These are phyloP conservation scores for Suncus etruscus DNA, from an alignment of 2,113 vertebrate genomes.

Conservation along the genomic window DNA sequence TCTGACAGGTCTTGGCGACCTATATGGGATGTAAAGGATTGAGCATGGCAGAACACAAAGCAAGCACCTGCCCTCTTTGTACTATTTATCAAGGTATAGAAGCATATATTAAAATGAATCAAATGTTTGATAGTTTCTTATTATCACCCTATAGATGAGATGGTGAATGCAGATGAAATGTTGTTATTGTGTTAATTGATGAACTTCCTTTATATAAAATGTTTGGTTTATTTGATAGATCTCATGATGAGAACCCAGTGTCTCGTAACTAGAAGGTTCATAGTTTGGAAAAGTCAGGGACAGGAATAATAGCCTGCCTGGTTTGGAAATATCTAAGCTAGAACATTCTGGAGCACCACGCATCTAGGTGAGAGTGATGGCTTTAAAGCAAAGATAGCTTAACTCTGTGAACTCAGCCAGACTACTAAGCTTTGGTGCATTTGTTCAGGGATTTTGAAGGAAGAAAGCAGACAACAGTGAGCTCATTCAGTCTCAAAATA, in stretches of 20 bases:
- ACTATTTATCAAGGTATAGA: too few species aligned
- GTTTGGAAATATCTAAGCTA: neutral
- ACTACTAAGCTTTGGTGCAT: neutral
- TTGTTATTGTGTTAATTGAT: neutral
- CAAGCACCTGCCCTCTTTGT: too few species aligned
- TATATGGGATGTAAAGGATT: too few species aligned
- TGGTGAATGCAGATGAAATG: neutral
- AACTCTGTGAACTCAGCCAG: neutral
- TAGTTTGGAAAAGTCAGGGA: neutral
- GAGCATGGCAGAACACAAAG: too few species aligned
- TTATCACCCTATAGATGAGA: neutral
- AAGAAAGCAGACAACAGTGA: neutral
- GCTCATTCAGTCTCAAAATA: neutral
- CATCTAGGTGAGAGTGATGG: neutral
- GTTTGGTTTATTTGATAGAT: neutral
- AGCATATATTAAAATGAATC: neutral
- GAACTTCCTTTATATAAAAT: neutral
- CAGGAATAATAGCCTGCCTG: neutral
- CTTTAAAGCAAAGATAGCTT: neutral
- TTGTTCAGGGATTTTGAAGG: neutral
- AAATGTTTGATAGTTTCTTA: neutral
- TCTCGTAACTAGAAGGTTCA: neutral
- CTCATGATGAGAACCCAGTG: neutral
- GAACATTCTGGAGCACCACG: neutral
- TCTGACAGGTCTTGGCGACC: too few species aligned